phyloP scores from a whole-genome alignment of 1,140 invertebrate genomes.

The Mycetomoellerius zeteki region DNA sequence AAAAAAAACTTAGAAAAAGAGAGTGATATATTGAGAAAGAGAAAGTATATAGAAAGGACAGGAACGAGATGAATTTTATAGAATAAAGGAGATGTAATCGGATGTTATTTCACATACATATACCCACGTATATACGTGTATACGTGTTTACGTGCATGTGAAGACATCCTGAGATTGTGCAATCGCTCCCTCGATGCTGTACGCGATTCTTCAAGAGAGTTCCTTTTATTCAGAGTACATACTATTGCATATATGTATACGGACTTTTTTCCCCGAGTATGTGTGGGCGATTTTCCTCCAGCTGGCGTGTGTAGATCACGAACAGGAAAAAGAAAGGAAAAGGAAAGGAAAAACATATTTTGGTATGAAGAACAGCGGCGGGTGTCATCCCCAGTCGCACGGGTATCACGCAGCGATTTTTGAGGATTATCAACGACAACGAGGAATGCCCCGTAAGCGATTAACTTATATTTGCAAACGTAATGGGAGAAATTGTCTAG shows the following conservation, averaged over 20 bases:
- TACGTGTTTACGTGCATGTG: conserved; percentile 19
- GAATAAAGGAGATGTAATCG: conserved; percentile 22
- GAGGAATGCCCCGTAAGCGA: conserved; percentile 48
- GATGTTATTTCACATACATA: conserved; percentile 43
- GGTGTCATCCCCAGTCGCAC: conserved; percentile 3
- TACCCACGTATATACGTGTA: neutral
- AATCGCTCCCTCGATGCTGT: conserved; percentile 59
- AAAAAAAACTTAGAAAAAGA: conserved; percentile 23
- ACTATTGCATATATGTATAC: conserved; percentile 33
- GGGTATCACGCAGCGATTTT: conserved; percentile 20
- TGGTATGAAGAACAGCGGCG: neutral
- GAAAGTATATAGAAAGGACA: conserved; percentile 2
- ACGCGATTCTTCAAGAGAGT: conserved; percentile 70
- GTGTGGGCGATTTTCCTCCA: conserved; percentile 61
- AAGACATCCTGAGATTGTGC: conserved; percentile 57
- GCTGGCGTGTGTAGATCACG: conserved; percentile 9
- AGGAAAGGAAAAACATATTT: neutral
- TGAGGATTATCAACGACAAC: conserved; percentile 35
- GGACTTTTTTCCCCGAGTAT: conserved; percentile 44
- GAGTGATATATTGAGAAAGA: neutral
- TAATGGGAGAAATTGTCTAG: conserved; percentile 58
- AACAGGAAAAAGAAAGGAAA: neutral
- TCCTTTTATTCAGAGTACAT: conserved; percentile 68
- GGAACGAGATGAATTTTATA: conserved; percentile 46
- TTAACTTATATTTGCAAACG: conserved; percentile 42